These are phyloP conservation scores for Lamproptera curius DNA, from an alignment of 2,888 invertebrate species.

Conservation along the genomic window DNA sequence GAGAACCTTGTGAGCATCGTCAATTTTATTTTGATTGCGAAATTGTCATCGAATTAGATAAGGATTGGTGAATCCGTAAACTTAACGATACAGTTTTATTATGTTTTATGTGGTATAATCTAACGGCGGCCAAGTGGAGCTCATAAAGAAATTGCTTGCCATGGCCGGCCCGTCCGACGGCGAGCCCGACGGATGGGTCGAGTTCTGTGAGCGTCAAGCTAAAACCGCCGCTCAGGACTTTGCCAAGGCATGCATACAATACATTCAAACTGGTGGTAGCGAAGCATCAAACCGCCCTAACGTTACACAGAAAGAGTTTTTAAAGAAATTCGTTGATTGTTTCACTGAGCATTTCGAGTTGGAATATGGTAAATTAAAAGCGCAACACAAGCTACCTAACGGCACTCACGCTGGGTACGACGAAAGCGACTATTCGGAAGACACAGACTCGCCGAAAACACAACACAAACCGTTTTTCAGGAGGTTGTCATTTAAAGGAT, in stretches of 20 bases:
- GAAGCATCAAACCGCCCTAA: constrained; percentile 80
- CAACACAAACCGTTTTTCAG: constrained; percentile 91
- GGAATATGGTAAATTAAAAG: constrained; percentile 80
- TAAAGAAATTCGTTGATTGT: constrained; percentile 89
- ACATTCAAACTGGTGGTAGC: constrained; percentile 83
- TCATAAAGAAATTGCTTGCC: constrained; percentile 69
- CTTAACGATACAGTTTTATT: constrained; percentile 28
- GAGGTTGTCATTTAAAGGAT: constrained; percentile 92
- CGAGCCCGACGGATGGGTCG: constrained; percentile 85
- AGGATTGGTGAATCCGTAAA: constrained; percentile 33
- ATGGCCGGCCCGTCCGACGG: constrained; percentile 79
- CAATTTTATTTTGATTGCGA: constrained; percentile 65
- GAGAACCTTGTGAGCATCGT: constrained; percentile 64
- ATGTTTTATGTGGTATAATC: constrained; percentile 41
- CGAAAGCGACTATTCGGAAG: constrained; percentile 85
- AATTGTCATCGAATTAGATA: constrained; percentile 47
- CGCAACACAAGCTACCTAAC: constrained; percentile 65
- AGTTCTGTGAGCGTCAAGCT: constrained; percentile 93
- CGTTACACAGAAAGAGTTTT: constrained; percentile 86
- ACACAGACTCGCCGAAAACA: constrained; percentile 87
- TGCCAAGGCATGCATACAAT: constrained; percentile 90
- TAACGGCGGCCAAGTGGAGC: constrained; percentile 68
- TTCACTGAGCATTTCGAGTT: constrained; percentile 92
- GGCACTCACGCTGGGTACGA: constrained; percentile 71
- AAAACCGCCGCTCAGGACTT: constrained; percentile 91